Percentiles rank a stretch among this genome's conserved stretches.
Conservation (phyloP, 1,140 invertebrate species). For the Nebria ingens region DNA sequence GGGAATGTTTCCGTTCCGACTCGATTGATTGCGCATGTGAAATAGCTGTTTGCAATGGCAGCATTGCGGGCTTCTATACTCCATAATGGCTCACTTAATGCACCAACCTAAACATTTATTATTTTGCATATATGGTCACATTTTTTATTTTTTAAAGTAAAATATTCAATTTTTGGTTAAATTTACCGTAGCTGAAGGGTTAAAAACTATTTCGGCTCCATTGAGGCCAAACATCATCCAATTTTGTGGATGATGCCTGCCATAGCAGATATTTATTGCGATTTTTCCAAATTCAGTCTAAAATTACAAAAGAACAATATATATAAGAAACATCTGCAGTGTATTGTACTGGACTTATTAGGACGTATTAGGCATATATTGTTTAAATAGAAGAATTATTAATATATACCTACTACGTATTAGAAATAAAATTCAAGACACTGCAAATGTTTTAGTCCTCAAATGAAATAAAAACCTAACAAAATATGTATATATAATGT, state of each 20-base stretch:
- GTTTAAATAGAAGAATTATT: too few species aligned
- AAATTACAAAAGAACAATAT: constrained; percentile 12
- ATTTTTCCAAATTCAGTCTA: constrained; percentile 74
- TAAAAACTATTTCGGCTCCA: constrained; percentile 98
- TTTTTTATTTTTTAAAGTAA: neutral
- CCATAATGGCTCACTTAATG: constrained; percentile 91
- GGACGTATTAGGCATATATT: too few species aligned
- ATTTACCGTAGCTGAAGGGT: constrained; percentile 89
- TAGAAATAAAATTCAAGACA: too few species aligned
- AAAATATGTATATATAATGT: too few species aligned
- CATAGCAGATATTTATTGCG: constrained; percentile 96
- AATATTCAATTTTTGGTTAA: neutral
- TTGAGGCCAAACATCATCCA: constrained; percentile 97
- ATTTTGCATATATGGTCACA: too few species aligned
- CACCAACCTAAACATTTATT: constrained; percentile 36
- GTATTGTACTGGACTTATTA: too few species aligned
- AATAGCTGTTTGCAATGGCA: constrained; percentile 93
- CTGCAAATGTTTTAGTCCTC: too few species aligned
- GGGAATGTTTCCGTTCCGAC: constrained; percentile 88
- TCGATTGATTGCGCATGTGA: constrained; percentile 90
- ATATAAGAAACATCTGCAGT: neutral
- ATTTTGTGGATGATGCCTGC: constrained; percentile 94
- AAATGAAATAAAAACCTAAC: too few species aligned
- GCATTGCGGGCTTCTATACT: constrained; percentile 91
- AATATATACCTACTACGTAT: too few species aligned